Conservation (phyloP, 2,888 invertebrate species). For the Laspeyria flexula region DNA sequence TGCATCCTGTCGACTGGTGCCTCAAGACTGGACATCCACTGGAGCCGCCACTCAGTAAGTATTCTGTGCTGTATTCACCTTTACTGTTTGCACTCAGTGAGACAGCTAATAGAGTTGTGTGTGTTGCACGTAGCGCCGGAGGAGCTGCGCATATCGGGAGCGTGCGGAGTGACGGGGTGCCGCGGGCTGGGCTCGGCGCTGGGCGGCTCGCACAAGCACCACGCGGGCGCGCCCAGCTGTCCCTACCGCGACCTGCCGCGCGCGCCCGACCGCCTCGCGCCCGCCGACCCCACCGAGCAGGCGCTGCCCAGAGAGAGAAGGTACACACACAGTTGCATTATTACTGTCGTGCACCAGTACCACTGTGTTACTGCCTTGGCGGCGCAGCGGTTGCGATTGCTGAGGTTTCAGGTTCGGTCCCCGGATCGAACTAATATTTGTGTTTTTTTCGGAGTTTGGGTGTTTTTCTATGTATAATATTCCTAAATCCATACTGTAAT, state of each 20-base stretch:
- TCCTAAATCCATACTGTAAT: too few relatives aligned
- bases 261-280: constrained; percentile 57
- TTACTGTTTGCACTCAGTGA: too few relatives aligned
- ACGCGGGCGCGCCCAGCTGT: constrained; percentile 90
- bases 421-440: too few relatives aligned
- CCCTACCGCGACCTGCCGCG: constrained; percentile 86
- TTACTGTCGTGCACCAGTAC: too few relatives aligned
- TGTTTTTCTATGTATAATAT: too few relatives aligned
- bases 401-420: too few relatives aligned
- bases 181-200: constrained; percentile 95
- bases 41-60: constrained; percentile 93
- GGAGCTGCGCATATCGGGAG: constrained; percentile 86
- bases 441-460: too few relatives aligned
- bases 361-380: too few relatives aligned
- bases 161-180: constrained; percentile 95
- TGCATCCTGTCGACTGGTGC: constrained; percentile 97
- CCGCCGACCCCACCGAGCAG: constrained; percentile 34
- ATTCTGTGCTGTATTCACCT: too few relatives aligned
- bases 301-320: constrained; percentile 86
- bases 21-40: constrained; percentile 94
- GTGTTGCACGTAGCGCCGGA: constrained; percentile 82
- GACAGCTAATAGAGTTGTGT: background rate
- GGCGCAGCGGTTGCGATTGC: too few relatives aligned
- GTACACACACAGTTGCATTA: too few relatives aligned
- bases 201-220: constrained; percentile 91